Evolutionary conservation across 2,797 vertebrate genomes (phyloP), one percentile per base, ranked within the genome.

Genomic region (Halcyon leucocephala): DNA sequence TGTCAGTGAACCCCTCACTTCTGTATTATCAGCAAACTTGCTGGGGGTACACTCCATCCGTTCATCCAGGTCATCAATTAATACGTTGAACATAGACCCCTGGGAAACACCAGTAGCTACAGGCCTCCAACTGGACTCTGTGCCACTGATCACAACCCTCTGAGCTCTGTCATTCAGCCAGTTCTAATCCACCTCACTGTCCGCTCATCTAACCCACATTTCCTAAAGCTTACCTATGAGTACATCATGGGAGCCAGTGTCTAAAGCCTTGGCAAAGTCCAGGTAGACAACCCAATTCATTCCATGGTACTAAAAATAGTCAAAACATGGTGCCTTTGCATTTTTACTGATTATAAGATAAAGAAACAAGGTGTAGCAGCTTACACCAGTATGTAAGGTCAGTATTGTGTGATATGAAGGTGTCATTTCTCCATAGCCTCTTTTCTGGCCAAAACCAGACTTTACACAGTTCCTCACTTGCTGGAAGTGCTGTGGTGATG

Each of bases 351-450:
- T 48, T 48, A 3, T n/a, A 71, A 78, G 31, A 51, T n/a, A 22
- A 71, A n/a, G 17, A 26, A 52, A 11, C 46, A 48, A 48, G 46
- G 21, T 7, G 28, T 39, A 62, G n/a, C 41, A 31, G 20, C 37
- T 76, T 54, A 55, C 17, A 57, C 12, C 41, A 10, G 25, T 29
- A 14, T 14, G 7, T 21, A 29, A 57, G 26, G 20, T 24, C 42
- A 46, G n/a, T 31, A 31, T 22, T 12, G 14, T 35, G 29, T 44
- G 35, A 26, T 33, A 26, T 0, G 0, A 55, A 70, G 26, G 35
- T 66, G 42, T 64, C 17, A 7, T 46, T 60, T 41, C 57, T 72
- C 46, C 22, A 3, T 10, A 41, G 22, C 16, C 51, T 28, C 39
- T 76, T 70, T 55, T 62, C 70, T 42, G 70, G 26, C 44, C 65